phyloP scores from a whole-genome alignment of 2,113 vertebrate species.

The Lepisosteus oculatus region DNA sequence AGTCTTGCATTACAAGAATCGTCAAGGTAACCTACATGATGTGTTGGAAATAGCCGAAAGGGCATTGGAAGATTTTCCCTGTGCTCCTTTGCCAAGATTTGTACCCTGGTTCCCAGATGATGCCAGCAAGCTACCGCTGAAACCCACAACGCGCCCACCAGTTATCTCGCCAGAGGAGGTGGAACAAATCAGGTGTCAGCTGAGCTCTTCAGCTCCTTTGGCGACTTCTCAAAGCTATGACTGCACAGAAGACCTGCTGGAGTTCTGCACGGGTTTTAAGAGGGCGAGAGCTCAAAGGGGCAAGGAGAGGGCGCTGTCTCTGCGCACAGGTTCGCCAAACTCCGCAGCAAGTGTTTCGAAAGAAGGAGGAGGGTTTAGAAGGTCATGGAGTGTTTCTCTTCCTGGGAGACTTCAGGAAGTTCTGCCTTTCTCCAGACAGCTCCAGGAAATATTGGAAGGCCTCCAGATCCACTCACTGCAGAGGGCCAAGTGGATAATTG shows the following conservation, averaged over 20 bases:
- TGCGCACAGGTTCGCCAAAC: background rate
- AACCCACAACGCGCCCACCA: slow-evolving; percentile 69
- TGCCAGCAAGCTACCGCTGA: slow-evolving; percentile 58
- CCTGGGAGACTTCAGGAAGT: slow-evolving; percentile 40
- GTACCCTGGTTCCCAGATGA: slow-evolving; percentile 70
- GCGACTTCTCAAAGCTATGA: slow-evolving; percentile 50
- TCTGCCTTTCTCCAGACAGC: slow-evolving; percentile 63
- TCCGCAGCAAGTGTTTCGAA: background rate
- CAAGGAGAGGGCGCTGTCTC: background rate
- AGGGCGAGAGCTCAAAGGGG: background rate
- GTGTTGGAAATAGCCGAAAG: slow-evolving; percentile 62
- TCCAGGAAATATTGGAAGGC: slow-evolving; percentile 60
- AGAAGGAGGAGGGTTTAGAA: slow-evolving; percentile 32
- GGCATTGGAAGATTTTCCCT: slow-evolving; percentile 68
- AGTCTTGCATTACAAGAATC: slow-evolving; percentile 66
- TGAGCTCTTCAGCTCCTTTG: slow-evolving; percentile 27
- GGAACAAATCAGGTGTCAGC: slow-evolving; percentile 35
- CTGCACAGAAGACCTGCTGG: slow-evolving; percentile 58
- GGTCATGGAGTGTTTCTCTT: slow-evolving; percentile 79
- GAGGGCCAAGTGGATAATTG: slow-evolving; percentile 83
- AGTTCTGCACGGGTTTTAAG: slow-evolving; percentile 58
- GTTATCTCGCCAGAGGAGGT: slow-evolving; percentile 51
- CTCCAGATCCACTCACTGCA: slow-evolving; percentile 73
- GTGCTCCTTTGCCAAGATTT: slow-evolving; percentile 61
- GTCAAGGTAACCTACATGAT: slow-evolving; percentile 34